Base-by-base conservation (phyloP, 2,797 vertebrate species). In the Amblyraja radiata region DNA sequence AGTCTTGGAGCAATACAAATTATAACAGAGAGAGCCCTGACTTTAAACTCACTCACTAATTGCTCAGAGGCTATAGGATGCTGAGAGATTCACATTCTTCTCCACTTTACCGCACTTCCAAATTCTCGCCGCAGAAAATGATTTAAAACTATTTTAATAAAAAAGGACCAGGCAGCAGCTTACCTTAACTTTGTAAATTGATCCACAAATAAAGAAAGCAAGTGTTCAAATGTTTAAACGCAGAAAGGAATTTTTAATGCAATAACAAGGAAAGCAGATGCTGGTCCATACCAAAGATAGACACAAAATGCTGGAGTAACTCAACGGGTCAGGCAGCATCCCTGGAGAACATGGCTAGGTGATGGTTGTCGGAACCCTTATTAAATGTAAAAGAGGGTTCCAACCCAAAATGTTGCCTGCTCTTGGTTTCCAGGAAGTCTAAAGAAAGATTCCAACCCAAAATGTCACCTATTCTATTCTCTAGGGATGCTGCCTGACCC, bases 141-240 rank as follows among this genome's bases (percentile, higher is more conserved):
- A 68, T 7, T 68, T 88, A 23, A 88, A 88, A 14, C 61, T 68
- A 65, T 88, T 88, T 73, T 36, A 88, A 61, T 88, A 65, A 32
- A 36, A 88, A 88, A 68, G 65, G 9, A 88, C 36, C 61, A 36
- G n/a, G 28, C 32, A 36, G 18, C 28, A 36, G 61, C 14, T 88
- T 88, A 68, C 61, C 68, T 88, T 68, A 88, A 65, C 32, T 65
- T 68, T 88, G 84, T n/a, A 88, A 88, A 32, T 63, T 68, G 68
- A 88, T 88, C 84, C 63, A 88, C 68, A 18, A 65, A 63, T 68
- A 88, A 88, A 88, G 61, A 88, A 88, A 88, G 61, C 84, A 68
- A n/a, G 61, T 88, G 84, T 88, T 32, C 16, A 88, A 88, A 65
- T 10, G 28, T 88, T 88, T 88, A 88, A 68, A 21, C 8, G 32